Conservation (phyloP, 2,113 vertebrate genomes). For the Nymphicus hollandicus region DNA sequence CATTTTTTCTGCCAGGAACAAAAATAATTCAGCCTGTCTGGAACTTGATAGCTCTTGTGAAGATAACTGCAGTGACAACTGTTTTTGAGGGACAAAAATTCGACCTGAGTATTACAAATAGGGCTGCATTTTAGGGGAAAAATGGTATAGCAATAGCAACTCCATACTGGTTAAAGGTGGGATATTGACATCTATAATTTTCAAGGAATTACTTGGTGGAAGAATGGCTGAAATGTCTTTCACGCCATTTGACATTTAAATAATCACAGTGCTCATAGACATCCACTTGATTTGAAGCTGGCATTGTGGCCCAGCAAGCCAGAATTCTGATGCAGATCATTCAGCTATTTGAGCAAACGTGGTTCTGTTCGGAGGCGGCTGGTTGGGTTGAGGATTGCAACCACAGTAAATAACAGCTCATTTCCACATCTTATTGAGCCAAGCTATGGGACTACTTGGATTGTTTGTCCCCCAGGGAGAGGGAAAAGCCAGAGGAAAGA, state of each 20-base stretch:
- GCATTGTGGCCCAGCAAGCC: background rate
- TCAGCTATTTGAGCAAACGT: background rate
- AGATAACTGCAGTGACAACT: slow-evolving; percentile 74
- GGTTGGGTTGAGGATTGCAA: background rate
- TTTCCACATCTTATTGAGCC: slow-evolving; percentile 51
- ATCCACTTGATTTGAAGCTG: background rate
- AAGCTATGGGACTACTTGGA: slow-evolving; percentile 33
- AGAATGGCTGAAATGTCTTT: background rate
- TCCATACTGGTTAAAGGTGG: slow-evolving; percentile 22
- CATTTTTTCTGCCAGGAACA: slow-evolving; percentile 72
- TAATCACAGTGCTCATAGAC: background rate
- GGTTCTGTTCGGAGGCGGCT: background rate
- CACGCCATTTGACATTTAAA: slow-evolving; percentile 27
- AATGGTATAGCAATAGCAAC: slow-evolving; percentile 45
- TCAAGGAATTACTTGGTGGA: slow-evolving; percentile 30
- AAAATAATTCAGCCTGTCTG: slow-evolving; percentile 76
- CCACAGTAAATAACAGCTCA: slow-evolving; percentile 47
- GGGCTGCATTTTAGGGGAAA: slow-evolving; percentile 9
- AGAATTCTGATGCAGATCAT: background rate
- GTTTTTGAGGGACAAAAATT: slow-evolving; percentile 77
- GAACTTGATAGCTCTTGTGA: slow-evolving; percentile 75
- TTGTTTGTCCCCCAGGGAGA: slow-evolving; percentile 49
- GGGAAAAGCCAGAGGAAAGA: slow-evolving; percentile 29
- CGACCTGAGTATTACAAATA: slow-evolving; percentile 70
- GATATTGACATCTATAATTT: slow-evolving; percentile 62